Base-by-base conservation (phyloP, 2,113 vertebrate species). In the Argyrosomus japonicus region DNA sequence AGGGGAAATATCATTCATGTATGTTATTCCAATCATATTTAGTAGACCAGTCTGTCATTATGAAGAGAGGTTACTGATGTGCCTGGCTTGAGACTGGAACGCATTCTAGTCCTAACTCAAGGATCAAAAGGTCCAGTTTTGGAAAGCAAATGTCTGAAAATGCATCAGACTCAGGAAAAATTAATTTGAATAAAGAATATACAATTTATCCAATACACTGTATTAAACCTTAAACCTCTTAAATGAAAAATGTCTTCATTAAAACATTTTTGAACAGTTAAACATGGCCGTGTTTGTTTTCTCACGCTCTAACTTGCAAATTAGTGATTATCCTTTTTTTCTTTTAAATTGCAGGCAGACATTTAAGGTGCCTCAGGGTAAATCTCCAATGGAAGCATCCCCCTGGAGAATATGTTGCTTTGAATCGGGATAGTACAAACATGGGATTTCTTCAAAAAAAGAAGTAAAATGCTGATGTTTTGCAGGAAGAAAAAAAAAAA, bases 401-500 rank as follows among this genome's bases (percentile, higher is more conserved):
- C 74, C 36, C n/a, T 11, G 27, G 79, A 76, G 64, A 23, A 64
- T 74, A 57, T 40, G 58, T 67, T 87, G 64, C 54, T 4, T 62
- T 70, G 54, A 82, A 60, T 2, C 62, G 56, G 23, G 54, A 71
- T 18, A 50, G 67, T 48, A 56, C 65, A 85, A 86, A 88, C 75
- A 82, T 10, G 12, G 51, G 50, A 3, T 36, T 68, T 71, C 43
- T 71, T 74, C 15, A 56, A 77, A 61, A 53, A 72, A 53, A 21
- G 3, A 58, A 81, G 40, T 23, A 58, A 86, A 88, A 77, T 85
- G 91, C 84, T 84, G 87, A 88, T 82, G 78, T 88, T 84, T 82
- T 78, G 71, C 81, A 80, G 82, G 87, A 89, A 84, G 1, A 51
- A 5, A 11, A 18, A 23, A 57, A 2, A 57, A 60, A 23, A 70